Percentiles rank a stretch among this genome's conserved stretches.
Evolutionary conservation across 2,888 invertebrate species (phyloP).

Genomic region (Aporophyla lueneburgensis): DNA sequence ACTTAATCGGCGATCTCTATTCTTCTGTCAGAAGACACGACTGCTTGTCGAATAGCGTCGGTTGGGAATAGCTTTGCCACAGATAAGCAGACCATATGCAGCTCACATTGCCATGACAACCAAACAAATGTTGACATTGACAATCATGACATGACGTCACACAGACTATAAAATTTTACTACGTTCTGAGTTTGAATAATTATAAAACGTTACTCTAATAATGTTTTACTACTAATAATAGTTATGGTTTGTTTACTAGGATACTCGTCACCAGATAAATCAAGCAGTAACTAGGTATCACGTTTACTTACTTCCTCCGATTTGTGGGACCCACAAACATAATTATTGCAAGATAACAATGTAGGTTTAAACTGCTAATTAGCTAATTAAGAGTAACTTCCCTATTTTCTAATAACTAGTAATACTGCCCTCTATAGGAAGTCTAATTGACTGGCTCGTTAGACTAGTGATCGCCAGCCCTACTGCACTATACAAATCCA

Average conservation of each 20-base stretch:
- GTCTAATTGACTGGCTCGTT: not conserved
- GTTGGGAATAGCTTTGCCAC: not conserved
- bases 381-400: constrained; percentile 11
- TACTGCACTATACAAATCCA: too few relatives aligned
- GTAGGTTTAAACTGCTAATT: not conserved
- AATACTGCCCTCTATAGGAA: not conserved
- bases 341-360: constrained; percentile 5
- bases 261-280: not conserved
- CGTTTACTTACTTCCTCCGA: not conserved
- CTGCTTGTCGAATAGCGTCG: not conserved
- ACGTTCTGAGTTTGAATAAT: constrained; percentile 23
- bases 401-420: constrained; percentile 7
- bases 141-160: constrained; percentile 3
- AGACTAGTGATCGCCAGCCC: not conserved
- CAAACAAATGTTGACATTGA: constrained; percentile 36
- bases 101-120: not conserved
- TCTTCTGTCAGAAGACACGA: not conserved
- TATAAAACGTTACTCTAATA: constrained; percentile 4
- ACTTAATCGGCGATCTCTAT: too few relatives aligned
- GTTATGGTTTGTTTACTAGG: constrained; percentile 32
- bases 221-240: constrained; percentile 38
- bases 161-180: constrained; percentile 21
- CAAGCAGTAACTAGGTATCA: not conserved
- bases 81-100: not conserved
- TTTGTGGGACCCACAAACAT: constrained; percentile 12